Conservation (phyloP, 2,113 vertebrate genomes). For the Eolophus roseicapilla region DNA sequence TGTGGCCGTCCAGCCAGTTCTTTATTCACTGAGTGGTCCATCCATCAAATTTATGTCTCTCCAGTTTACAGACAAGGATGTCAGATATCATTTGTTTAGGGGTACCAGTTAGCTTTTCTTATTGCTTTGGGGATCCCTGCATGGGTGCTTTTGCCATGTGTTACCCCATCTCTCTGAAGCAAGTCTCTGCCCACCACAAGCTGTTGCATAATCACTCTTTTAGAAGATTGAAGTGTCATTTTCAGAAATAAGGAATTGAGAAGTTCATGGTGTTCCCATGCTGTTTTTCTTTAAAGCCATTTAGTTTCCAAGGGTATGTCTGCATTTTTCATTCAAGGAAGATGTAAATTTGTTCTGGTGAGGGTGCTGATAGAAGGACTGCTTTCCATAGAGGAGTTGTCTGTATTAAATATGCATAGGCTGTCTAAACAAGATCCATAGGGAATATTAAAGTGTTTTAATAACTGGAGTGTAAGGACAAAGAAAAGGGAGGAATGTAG, state of each 20-base stretch:
- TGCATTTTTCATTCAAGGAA: neutral
- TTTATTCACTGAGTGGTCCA: neutral
- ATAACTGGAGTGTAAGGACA: neutral
- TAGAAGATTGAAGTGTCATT: neutral
- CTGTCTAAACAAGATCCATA: neutral
- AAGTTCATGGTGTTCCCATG: neutral
- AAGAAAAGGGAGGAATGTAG: neutral
- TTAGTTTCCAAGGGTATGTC: neutral
- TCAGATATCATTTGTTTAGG: neutral
- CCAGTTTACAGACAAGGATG: neutral
- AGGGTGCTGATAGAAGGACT: neutral
- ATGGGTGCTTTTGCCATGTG: neutral
- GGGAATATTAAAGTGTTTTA: constrained; percentile 7
- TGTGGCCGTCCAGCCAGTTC: neutral
- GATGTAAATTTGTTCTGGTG: neutral
- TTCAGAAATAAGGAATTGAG: neutral
- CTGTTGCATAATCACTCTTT: neutral
- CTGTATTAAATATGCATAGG: constrained; percentile 12
- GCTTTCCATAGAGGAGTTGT: neutral
- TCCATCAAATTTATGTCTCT: neutral
- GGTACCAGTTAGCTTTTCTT: neutral
- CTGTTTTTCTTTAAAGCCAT: neutral
- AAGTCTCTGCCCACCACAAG: neutral
- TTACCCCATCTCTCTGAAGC: neutral
- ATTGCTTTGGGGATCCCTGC: neutral